Base-by-base conservation (phyloP, 2,888 invertebrate genomes). In the Junonia oenone region DNA sequence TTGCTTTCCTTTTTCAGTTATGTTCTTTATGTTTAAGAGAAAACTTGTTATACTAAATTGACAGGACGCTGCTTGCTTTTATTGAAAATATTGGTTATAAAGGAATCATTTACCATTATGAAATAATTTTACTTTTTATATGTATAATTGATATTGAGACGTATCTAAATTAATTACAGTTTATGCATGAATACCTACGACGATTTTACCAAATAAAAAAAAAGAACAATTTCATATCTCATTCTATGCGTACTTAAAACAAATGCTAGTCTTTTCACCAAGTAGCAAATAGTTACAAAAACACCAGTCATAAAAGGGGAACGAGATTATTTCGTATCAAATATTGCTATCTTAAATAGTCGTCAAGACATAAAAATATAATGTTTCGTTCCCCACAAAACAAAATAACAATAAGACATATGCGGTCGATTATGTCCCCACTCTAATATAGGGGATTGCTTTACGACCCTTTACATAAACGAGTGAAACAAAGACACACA, bases 391-490 rank as follows among this genome's bases (percentile, higher is more conserved):
- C 69, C 68, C 69, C 68, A 75, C 67, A 75, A 22, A 78, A 76
- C 71, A 22, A 74, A 74, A 73, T 73, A 77, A 81, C 77, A 83
- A 82, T 79, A 78, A 80, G 79, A 77, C 79, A 80, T 77, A 82
- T 78, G 76, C 73, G 65, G 70, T 69, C 76, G 82, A 83, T 83
- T 85, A 83, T 78, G 75, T 74, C 76, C 78, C 78, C 73, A 72
- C 78, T 80, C 72, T 81, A 83, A 83, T 83, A 86, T 83, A 84
- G 81, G 81, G 81, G 81, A 83, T 81, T 78, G 78, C 75, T 78
- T 76, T 71, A 75, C 78, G 80, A 81, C 80, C 81, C 81, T 85
- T 83, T 80, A 83, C 77, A 85, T 85, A 83, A 88, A 82, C 78
- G 81, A 81, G 81, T 79, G 75, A 77, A 80, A 76, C 72, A 70